Evolutionary conservation across 2,113 vertebrate genomes (phyloP).

Genomic region (Capra hircus): DNA sequence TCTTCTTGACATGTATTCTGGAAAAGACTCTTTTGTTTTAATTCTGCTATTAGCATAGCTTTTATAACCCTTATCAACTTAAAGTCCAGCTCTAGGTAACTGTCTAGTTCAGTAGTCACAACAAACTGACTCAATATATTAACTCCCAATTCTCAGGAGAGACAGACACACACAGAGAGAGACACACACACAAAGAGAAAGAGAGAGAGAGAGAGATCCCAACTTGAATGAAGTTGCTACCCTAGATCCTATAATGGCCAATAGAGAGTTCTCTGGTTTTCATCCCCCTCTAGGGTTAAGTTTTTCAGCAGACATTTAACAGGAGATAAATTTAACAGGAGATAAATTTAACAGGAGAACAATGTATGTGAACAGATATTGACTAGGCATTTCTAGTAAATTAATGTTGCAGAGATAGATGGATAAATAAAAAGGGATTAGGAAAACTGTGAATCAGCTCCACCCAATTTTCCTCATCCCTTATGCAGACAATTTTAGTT

Average conservation of each 20-base stretch:
- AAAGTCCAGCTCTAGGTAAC: not conserved
- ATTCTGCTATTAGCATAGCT: not conserved
- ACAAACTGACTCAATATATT: not conserved
- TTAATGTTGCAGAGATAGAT: not conserved
- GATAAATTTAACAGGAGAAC: not conserved
- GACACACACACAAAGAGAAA: not conserved
- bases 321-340: not conserved
- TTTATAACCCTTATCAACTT: not conserved
- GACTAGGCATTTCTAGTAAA: not conserved
- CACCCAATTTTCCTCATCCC: not conserved
- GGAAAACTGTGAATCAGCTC: not conserved
- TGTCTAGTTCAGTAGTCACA: not conserved
- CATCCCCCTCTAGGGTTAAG: not conserved
- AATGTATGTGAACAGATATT: not conserved
- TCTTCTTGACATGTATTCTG: not conserved
- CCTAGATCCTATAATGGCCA: not conserved
- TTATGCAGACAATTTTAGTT: not conserved
- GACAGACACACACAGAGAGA: not conserved
- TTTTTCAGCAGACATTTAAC: not conserved
- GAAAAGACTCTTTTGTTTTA: not conserved
- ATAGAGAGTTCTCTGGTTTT: not conserved
- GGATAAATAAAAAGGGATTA: not conserved
- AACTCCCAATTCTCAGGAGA: not conserved
- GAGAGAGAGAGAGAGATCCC: not conserved
- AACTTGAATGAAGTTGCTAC: not conserved